A percentile compares a stretch with the other conserved stretches of the same genome.
Evolutionary conservation across 1,140 invertebrate genomes (phyloP).

Genomic region (Venturia canescens): DNA sequence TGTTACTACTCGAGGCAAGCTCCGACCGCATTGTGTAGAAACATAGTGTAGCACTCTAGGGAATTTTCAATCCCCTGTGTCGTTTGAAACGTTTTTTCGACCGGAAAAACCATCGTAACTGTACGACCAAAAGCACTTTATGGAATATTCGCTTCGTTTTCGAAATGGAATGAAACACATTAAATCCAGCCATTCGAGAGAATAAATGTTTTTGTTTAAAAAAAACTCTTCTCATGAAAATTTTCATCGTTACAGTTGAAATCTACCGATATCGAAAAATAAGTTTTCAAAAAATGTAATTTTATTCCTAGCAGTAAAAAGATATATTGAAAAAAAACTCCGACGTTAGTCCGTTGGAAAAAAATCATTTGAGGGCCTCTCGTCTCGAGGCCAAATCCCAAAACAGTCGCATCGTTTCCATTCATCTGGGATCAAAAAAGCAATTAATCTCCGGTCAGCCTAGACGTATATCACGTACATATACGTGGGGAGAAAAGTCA

Average conservation of each 20-base stretch:
- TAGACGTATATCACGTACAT: not conserved
- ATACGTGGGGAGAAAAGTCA: not conserved
- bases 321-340: not conserved
- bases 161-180: not conserved
- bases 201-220: not conserved
- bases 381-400: too few relatives aligned
- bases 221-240: too few relatives aligned
- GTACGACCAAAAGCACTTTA: too few relatives aligned
- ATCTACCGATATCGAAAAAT: too few relatives aligned
- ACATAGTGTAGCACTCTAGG: not conserved
- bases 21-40: constrained; percentile 5
- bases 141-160: not conserved
- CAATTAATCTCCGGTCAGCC: constrained; percentile 32
- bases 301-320: not conserved
- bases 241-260: too few relatives aligned
- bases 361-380: too few relatives aligned
- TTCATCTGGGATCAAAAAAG: not conserved
- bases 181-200: not conserved
- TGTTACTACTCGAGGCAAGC: not conserved
- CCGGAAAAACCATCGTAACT: not conserved
- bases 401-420: not conserved
- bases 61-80: not conserved
- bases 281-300: too few relatives aligned
- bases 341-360: too few relatives aligned
- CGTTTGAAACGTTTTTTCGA: not conserved